Evolutionary conservation across 2,113 vertebrate genomes (phyloP).

Genomic region (Edolisoma coerulescens): DNA sequence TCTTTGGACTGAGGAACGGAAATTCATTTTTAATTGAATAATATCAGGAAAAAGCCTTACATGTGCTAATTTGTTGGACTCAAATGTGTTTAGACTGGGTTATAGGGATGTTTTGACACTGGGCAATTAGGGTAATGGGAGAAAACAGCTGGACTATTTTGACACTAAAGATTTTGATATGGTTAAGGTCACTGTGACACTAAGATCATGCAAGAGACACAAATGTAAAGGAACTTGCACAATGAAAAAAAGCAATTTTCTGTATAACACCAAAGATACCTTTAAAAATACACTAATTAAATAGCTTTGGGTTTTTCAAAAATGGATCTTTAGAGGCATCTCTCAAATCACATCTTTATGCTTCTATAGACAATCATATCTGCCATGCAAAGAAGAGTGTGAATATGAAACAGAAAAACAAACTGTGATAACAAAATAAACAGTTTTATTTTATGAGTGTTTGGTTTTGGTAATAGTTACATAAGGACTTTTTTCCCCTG

Average conservation of each 20-base stretch:
- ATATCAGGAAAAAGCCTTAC: not conserved
- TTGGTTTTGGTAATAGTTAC: not conserved
- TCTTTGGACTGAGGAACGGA: not conserved
- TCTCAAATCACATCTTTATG: not conserved
- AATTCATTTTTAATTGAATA: slow-evolving; percentile 49
- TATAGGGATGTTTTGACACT: not conserved
- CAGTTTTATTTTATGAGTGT: not conserved
- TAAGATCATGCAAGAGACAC: not conserved
- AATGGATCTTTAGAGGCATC: not conserved
- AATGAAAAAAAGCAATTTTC: not conserved
- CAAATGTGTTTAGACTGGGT: slow-evolving; percentile 12
- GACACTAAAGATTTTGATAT: not conserved
- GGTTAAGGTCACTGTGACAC: not conserved
- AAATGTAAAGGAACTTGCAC: not conserved
- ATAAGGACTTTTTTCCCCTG: not conserved
- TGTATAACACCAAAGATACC: not conserved
- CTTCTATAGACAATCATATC: not conserved
- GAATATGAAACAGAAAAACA: not conserved
- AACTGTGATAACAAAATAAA: not conserved
- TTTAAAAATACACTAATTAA: not conserved
- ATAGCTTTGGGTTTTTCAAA: not conserved
- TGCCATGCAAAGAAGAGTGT: not conserved
- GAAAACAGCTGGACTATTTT: not conserved
- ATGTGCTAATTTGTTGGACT: slow-evolving; percentile 39
- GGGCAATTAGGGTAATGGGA: not conserved